Base-by-base conservation (phyloP, 2,797 vertebrate species). In the Glossophaga mutica region DNA sequence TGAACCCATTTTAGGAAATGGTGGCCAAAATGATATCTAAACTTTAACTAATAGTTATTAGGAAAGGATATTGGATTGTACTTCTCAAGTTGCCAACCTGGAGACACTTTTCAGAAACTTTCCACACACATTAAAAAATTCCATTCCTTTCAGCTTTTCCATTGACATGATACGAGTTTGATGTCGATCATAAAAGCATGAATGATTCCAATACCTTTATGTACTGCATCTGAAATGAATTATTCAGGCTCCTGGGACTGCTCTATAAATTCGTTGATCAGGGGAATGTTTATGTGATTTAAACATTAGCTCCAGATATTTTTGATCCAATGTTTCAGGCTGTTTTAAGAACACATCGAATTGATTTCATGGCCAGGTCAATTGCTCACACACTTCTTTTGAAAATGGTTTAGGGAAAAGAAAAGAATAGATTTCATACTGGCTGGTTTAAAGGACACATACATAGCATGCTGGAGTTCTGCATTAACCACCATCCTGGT, bases 171-270 rank as follows among this genome's bases (percentile, higher is more conserved):
- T 94, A n/a, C n/a, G 50, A 95, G 92, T 88, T 86, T 86, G 34
- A 92, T 86, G 86, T 93, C n/a, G 39, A 86, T 95, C 94, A 77
- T 91, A 83, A 95, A 96, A 94, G 65, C 70, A 91, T 78, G 74
- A 96, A 71, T 65, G 83, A 95, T 37, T 84, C 48, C 76, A 95
- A 32, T 91, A 88, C 82, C 91, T 95, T 94, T 46, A 52, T 68
- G 44, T 57, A 70, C 67, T 95, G 89, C 65, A 79, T 94, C 85
- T 96, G 85, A 97, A 96, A 88, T 3, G 81, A 94, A 95, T 96
- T 81, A 95, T 86, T 95, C 55, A 52, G n/a, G 26, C 59, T 91
- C 82, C 86, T 29, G 84, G 46, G 89, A 94, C 37, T 95, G 52
- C 42, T 86, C 73, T 96, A 62, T 96, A 94, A 90, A 95, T 95